A percentile compares a stretch with the other conserved stretches of the same genome.
These are phyloP conservation scores for Esperia sulphurella DNA, from an alignment of 2,888 invertebrate genomes.

Conservation along the genomic window DNA sequence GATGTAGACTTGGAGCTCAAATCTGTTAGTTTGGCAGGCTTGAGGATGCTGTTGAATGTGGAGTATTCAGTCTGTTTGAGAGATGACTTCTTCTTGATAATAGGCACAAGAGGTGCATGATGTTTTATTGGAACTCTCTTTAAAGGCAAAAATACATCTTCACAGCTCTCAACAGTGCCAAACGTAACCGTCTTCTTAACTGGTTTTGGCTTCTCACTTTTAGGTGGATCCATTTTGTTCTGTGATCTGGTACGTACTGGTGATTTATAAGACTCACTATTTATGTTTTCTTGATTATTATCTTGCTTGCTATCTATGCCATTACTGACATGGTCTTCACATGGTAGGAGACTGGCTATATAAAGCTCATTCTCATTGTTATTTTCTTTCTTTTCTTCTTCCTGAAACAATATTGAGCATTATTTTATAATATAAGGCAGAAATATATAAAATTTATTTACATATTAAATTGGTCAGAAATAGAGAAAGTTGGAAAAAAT, in stretches of 20 bases:
- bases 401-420: conserved; percentile 47
- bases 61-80: conserved; percentile 78
- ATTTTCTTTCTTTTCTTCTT: conserved; percentile 76
- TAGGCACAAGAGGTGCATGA: conserved; percentile 80
- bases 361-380: conserved; percentile 53
- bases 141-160: conserved; percentile 77
- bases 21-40: conserved; percentile 81
- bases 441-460: neutral
- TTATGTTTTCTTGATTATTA: conserved; percentile 35
- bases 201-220: conserved; percentile 67
- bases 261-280: conserved; percentile 54
- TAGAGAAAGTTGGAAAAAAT: no score
- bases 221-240: conserved; percentile 72
- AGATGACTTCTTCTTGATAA: conserved; percentile 81
- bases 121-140: conserved; percentile 80
- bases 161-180: conserved; percentile 82
- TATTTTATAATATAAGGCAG: neutral
- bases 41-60: conserved; percentile 79
- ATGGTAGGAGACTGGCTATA: conserved; percentile 16
- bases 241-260: conserved; percentile 71
- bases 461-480: no score
- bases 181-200: conserved; percentile 83
- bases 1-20: conserved; percentile 78
- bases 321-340: conserved; percentile 45
- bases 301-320: conserved; percentile 34